phyloP scores from a whole-genome alignment of 23 tunicate species.

The Trididemnum clinides region DNA sequence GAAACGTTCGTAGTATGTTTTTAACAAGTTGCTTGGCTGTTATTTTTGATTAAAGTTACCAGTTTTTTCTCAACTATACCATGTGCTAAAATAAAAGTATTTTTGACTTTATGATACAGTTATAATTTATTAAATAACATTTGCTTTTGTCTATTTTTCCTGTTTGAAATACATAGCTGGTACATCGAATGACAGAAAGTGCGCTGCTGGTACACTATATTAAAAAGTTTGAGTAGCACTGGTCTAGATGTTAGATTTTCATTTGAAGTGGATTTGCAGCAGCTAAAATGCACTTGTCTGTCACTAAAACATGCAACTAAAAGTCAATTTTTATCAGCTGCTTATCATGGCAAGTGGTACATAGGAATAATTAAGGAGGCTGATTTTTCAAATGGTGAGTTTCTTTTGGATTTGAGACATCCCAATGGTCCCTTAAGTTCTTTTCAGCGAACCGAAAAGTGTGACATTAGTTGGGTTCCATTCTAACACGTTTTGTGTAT shows the following conservation, averaged over 20 bases:
- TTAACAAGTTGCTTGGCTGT: no score
- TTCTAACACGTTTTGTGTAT: constrained; percentile 10
- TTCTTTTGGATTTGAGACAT: not conserved
- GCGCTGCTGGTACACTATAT: no score
- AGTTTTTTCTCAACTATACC: no score
- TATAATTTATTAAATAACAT: no score
- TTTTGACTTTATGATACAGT: no score
- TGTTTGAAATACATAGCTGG: no score
- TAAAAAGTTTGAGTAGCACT: no score
- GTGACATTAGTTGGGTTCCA: constrained; percentile 41
- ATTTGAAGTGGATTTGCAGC: not conserved
- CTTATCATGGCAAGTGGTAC: not conserved
- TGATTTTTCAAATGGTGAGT: not conserved
- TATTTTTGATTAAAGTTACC: no score
- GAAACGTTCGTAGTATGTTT: no score
- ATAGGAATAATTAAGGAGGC: not conserved
- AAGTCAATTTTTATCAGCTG: not conserved
- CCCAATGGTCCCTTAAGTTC: constrained; percentile 15
- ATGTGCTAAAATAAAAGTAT: no score
- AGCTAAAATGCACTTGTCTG: not conserved
- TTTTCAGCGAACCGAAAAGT: not conserved
- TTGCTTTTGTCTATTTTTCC: no score
- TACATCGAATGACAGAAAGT: no score
- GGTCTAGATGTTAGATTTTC: not conserved
- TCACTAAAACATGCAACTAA: not conserved